These are phyloP conservation scores for Ascaphus truei DNA, from an alignment of 2,113 vertebrate species.

Conservation along the genomic window DNA sequence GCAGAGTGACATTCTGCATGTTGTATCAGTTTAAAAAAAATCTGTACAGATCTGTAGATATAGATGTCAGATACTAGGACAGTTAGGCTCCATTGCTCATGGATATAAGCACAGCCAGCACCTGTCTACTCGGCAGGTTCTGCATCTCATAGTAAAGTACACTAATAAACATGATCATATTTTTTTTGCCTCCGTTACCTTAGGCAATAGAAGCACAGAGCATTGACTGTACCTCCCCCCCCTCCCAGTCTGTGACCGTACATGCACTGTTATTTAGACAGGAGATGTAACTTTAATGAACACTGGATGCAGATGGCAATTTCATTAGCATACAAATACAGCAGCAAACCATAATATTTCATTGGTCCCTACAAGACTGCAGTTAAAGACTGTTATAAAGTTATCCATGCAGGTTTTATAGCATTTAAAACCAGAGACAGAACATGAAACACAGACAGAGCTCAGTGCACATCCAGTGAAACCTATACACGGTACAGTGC, in stretches of 20 bases:
- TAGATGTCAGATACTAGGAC: constrained; percentile 72
- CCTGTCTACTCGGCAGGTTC: constrained; percentile 75
- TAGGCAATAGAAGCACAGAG: constrained; percentile 36
- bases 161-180: constrained; percentile 41
- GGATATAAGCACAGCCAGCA: constrained; percentile 65
- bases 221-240: constrained; percentile 46
- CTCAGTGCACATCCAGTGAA: too few relatives aligned
- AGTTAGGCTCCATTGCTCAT: constrained; percentile 60
- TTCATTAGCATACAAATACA: constrained; percentile 38
- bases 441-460: background rate
- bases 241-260: constrained; percentile 63
- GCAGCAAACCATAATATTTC: constrained; percentile 1
- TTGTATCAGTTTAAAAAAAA: constrained; percentile 61
- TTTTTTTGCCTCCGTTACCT: constrained; percentile 29
- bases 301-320: constrained; percentile 59
- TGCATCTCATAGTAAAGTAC: constrained; percentile 58
- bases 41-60: constrained; percentile 61
- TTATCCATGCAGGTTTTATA: background rate
- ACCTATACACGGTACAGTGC: too few relatives aligned
- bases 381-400: background rate
- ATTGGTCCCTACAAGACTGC: background rate
- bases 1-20: constrained; percentile 69
- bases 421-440: background rate
- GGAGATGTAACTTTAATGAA: constrained; percentile 55
- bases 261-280: constrained; percentile 53